These are phyloP conservation scores for Zeus faber DNA, from an alignment of 2,113 vertebrate genomes.

Conservation along the genomic window DNA sequence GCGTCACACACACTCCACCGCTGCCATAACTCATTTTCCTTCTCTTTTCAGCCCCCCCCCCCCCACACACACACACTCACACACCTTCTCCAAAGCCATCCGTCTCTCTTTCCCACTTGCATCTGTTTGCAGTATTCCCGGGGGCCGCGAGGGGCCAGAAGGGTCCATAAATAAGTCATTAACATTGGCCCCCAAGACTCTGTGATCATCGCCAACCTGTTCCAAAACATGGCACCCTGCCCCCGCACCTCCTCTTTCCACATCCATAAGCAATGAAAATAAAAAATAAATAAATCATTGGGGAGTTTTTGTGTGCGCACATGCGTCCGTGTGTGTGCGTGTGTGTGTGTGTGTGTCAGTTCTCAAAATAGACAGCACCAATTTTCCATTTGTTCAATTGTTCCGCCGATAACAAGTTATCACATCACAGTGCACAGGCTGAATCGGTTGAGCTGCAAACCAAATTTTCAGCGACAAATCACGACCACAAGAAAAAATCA, in stretches of 20 bases:
- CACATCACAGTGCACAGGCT: no score
- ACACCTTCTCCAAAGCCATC: slow-evolving; percentile 25
- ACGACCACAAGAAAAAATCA: no score
- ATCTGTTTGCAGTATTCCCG: slow-evolving; percentile 68
- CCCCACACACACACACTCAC: no score
- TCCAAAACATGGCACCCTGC: slow-evolving; percentile 62
- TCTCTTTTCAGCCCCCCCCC: slow-evolving; percentile 20
- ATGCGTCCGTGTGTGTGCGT: slow-evolving; percentile 15
- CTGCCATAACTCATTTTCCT: no score
- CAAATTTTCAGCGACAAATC: no score
- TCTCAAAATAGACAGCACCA: no score
- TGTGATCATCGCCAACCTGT: slow-evolving; percentile 71
- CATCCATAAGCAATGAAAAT: slow-evolving; percentile 69
- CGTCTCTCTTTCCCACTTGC: slow-evolving; percentile 45
- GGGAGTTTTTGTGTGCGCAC: slow-evolving; percentile 10
- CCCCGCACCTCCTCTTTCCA: slow-evolving; percentile 58
- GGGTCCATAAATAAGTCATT: slow-evolving; percentile 75
- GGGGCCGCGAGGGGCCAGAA: slow-evolving; percentile 62
- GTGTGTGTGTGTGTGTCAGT: slow-evolving; percentile 14
- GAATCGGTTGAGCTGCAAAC: no score
- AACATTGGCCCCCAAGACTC: slow-evolving; percentile 59
- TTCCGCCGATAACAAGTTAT: no score
- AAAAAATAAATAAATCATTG: slow-evolving; percentile 65
- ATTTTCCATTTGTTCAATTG: no score
- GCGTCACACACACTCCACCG: no score